phyloP scores from a whole-genome alignment of 35 echinoderm and acorn worm species.

The Holothuria glaberrima region DNA sequence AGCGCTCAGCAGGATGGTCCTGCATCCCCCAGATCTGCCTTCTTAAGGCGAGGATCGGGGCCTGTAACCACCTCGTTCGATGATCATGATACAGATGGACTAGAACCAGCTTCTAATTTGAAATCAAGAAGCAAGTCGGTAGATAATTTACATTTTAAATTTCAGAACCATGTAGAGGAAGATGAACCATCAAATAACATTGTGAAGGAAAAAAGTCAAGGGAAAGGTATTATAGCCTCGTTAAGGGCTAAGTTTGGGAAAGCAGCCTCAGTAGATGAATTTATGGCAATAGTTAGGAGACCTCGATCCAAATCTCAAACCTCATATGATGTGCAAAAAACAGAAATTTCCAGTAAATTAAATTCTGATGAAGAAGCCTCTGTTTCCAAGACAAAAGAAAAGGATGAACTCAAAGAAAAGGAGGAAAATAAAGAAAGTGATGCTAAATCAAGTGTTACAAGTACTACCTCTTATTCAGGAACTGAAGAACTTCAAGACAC shows the following conservation, averaged over 20 bases:
- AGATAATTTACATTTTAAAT: slow-evolving; percentile 34
- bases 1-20: not conserved
- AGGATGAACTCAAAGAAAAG: not conserved
- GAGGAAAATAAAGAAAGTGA: not conserved
- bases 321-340: slow-evolving; percentile 3
- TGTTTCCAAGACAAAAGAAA: not conserved
- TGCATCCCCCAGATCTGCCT: not conserved
- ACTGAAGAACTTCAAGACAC: not conserved
- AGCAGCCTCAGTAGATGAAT: slow-evolving; percentile 33
- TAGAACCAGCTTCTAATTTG: not conserved
- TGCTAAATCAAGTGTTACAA: not conserved
- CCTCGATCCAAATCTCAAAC: slow-evolving; percentile 32
- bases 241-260: slow-evolving; percentile 50
- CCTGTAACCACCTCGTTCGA: not conserved
- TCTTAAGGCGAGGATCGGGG: not conserved
- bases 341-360: not conserved
- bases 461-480: not conserved
- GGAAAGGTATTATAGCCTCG: slow-evolving; percentile 19
- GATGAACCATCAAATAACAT: not conserved
- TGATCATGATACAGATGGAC: not conserved
- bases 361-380: not conserved
- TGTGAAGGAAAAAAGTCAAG: not conserved
- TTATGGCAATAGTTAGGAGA: slow-evolving; percentile 31
- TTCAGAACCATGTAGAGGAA: slow-evolving; percentile 15
- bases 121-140: slow-evolving; percentile 54